These are phyloP conservation scores for Sinocyclocheilus anshuiensis DNA, from an alignment of 2,113 vertebrate species.

Conservation along the genomic window DNA sequence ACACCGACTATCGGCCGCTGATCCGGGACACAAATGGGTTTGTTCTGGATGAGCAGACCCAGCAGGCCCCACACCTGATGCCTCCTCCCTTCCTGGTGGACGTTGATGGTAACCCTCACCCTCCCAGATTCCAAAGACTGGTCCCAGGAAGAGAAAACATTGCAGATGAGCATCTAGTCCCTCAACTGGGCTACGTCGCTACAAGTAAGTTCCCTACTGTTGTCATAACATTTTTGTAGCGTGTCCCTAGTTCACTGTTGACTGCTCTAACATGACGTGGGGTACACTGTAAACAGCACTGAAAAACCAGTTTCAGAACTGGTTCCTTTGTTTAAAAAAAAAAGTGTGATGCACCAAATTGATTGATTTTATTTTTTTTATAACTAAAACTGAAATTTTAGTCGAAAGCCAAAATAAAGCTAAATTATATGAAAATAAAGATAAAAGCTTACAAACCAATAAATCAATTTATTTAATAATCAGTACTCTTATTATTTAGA, in stretches of 20 bases:
- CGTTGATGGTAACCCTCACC: slow-evolving; percentile 96
- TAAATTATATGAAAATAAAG: too few relatives aligned
- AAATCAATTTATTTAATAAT: neutral
- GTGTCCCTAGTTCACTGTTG: neutral
- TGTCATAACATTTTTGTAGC: neutral
- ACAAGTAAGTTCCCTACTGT: slow-evolving; percentile 81
- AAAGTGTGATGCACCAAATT: neutral
- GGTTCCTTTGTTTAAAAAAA: neutral
- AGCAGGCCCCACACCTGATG: slow-evolving; percentile 98
- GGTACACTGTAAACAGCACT: neutral
- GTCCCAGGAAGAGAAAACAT: slow-evolving; percentile 95
- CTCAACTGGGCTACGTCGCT: slow-evolving; percentile 94
- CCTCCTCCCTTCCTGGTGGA: slow-evolving; percentile 96
- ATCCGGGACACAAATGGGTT: slow-evolving; percentile 93
- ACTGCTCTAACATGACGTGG: neutral
- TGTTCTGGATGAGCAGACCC: slow-evolving; percentile 96
- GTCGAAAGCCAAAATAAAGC: neutral
- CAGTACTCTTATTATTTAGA: neutral
- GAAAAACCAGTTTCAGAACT: neutral
- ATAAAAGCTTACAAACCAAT: neutral
- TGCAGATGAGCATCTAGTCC: slow-evolving; percentile 90
- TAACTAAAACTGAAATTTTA: neutral
- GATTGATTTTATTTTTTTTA: neutral
- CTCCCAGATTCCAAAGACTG: slow-evolving; percentile 89
- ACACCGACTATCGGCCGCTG: slow-evolving; percentile 95